A percentile compares a stretch with the other conserved stretches of the same genome.
Conservation (phyloP, 2,113 vertebrate genomes). For the Marcusenius ussheri region DNA sequence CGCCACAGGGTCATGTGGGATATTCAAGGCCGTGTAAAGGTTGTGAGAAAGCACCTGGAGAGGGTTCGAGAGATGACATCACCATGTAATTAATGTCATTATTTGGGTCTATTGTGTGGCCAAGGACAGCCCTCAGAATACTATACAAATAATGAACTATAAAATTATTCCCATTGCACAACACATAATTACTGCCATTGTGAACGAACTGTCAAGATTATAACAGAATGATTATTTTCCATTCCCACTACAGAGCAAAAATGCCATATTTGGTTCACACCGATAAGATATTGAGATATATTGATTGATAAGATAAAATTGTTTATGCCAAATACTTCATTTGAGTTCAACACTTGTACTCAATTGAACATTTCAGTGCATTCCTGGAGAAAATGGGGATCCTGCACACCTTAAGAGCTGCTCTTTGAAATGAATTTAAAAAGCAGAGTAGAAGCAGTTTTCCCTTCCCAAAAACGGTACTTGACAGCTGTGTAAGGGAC, state of each 20-base stretch:
- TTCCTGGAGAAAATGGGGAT: not conserved
- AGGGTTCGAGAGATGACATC: not conserved
- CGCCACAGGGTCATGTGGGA: slow-evolving; percentile 62
- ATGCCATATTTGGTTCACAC: not conserved
- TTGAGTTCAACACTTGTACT: not conserved
- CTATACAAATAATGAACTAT: not conserved
- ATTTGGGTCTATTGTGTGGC: not conserved
- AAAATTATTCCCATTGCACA: not conserved
- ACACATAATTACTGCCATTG: not conserved
- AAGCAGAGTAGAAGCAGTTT: not conserved
- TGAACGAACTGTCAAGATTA: not conserved
- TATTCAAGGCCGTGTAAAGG: slow-evolving; percentile 68
- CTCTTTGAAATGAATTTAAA: not conserved
- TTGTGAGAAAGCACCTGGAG: slow-evolving; percentile 68
- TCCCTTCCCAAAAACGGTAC: not conserved
- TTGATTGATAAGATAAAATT: not conserved
- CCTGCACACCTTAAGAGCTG: not conserved
- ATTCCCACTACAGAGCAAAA: not conserved
- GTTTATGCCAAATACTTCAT: not conserved
- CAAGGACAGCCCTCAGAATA: not conserved
- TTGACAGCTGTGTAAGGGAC: not conserved
- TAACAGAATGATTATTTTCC: not conserved
- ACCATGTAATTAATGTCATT: not conserved
- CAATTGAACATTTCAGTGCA: not conserved
- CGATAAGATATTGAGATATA: not conserved